phyloP scores from a whole-genome alignment of 2,113 vertebrate species.

The Dasyurus viverrinus region DNA sequence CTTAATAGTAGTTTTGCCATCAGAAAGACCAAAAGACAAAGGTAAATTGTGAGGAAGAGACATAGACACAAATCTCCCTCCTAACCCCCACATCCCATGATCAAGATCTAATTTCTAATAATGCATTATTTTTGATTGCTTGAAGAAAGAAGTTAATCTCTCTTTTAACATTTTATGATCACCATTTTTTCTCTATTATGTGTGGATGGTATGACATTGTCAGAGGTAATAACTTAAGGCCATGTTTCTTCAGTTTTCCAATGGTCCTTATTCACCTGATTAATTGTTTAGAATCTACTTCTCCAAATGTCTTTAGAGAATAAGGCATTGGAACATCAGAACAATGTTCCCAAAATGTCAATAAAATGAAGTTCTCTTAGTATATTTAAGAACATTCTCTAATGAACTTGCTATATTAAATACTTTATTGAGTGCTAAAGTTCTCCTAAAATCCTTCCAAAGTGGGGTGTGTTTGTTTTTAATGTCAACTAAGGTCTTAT shows the following conservation, averaged over 20 bases:
- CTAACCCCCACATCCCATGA: background rate
- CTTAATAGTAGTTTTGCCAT: no score
- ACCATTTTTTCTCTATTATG: background rate
- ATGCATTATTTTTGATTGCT: background rate
- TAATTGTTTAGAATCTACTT: background rate
- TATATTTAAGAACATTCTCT: background rate
- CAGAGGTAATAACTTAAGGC: background rate
- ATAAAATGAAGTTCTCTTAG: background rate
- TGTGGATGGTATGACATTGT: background rate
- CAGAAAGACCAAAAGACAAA: no score
- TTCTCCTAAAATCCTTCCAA: background rate
- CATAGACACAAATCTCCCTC: background rate
- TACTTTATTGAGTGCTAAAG: background rate
- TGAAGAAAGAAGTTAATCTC: background rate
- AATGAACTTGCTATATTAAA: slow-evolving; percentile 2
- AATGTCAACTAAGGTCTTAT: slow-evolving; percentile 1
- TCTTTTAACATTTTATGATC: background rate
- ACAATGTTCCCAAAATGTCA: background rate
- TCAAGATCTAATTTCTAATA: background rate
- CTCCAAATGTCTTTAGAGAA: slow-evolving; percentile 27
- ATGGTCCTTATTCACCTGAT: background rate
- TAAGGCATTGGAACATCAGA: background rate
- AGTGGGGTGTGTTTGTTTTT: background rate
- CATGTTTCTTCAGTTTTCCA: background rate
- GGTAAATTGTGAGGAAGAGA: background rate